phyloP scores from a whole-genome alignment of 2,888 invertebrate species.

The Eupithecia tripunctaria region DNA sequence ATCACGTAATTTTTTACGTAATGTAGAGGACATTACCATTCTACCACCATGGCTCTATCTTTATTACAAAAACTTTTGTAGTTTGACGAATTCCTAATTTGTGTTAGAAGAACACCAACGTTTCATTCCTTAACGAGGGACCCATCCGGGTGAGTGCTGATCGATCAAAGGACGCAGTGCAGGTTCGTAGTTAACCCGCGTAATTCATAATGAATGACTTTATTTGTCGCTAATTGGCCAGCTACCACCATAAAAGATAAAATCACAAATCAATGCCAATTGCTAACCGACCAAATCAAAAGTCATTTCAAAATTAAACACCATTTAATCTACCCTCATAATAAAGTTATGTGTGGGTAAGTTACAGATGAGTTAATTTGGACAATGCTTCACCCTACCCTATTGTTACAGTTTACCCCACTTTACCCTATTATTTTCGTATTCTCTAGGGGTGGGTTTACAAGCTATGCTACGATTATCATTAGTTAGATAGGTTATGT shows the following conservation, averaged over 20 bases:
- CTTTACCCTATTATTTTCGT: constrained; percentile 7
- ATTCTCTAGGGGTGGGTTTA: constrained; percentile 29
- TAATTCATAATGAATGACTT: too few species aligned
- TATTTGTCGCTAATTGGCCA: background rate
- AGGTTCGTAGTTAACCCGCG: too few species aligned
- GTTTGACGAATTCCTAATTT: too few species aligned
- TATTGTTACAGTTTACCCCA: constrained; percentile 16
- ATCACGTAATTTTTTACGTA: too few species aligned
- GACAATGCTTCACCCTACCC: constrained; percentile 18
- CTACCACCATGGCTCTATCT: too few species aligned
- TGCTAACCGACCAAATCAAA: constrained; percentile 6
- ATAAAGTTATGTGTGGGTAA: constrained; percentile 28
- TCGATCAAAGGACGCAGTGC: too few species aligned
- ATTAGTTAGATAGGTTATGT: constrained; percentile 13
- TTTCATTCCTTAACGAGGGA: too few species aligned
- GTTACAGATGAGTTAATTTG: constrained; percentile 35
- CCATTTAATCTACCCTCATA: constrained; percentile 40
- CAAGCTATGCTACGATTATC: constrained; percentile 24
- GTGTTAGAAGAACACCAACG: too few species aligned
- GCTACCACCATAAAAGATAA: background rate
- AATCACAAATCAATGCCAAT: background rate
- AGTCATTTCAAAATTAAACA: constrained; percentile 13
- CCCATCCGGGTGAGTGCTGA: too few species aligned
- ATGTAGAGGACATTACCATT: too few species aligned
- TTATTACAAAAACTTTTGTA: too few species aligned